Evolutionary conservation across 2,888 invertebrate species (phyloP).

Genomic region (Morpho helenor): DNA sequence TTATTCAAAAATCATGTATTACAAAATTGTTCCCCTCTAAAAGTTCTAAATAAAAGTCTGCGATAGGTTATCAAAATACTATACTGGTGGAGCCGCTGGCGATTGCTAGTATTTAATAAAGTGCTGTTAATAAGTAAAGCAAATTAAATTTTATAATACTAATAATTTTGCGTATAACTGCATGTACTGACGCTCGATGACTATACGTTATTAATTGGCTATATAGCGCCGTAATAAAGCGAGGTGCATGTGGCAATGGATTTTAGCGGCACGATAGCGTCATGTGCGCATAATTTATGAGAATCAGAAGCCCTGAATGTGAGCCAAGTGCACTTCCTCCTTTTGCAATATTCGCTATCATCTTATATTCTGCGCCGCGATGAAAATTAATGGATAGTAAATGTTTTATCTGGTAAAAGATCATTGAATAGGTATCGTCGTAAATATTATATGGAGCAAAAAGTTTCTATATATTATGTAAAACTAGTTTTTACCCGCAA

Average conservation of each 20-base stretch:
- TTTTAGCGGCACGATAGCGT: conserved; percentile 36
- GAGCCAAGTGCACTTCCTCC: conserved; percentile 15
- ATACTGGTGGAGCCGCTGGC: no score
- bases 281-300: conserved; percentile 58
- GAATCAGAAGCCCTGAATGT: conserved; percentile 29
- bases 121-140: not conserved
- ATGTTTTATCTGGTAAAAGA: not conserved
- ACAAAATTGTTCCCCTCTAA: no score
- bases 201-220: conserved; percentile 17
- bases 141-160: conserved; percentile 4
- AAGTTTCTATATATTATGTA: no score
- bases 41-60: no score
- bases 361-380: conserved; percentile 2
- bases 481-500: no score
- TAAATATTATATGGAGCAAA: no score
- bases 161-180: conserved; percentile 3
- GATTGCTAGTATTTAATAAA: no score
- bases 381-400: conserved; percentile 7
- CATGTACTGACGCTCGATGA: conserved; percentile 5
- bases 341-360: conserved; percentile 7
- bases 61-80: no score
- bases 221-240: conserved; percentile 22
- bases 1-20: no score
- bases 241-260: conserved; percentile 33
- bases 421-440: no score